Evolutionary conservation across 2,888 invertebrate species (phyloP).

Genomic region (Corbicula japonica): DNA sequence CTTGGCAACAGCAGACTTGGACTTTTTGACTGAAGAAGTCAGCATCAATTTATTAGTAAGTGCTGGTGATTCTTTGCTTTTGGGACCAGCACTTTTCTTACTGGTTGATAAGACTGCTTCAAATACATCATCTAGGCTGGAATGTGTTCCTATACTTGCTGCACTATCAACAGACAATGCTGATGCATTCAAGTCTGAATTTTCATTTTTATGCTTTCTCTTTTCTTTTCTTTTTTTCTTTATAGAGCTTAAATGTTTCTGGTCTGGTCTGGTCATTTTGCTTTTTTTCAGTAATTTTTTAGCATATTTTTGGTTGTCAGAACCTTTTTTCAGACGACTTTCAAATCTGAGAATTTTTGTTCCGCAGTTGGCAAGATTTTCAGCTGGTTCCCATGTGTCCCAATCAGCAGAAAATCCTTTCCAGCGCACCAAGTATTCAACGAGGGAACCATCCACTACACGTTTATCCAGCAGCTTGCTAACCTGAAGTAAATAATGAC

Average conservation of each 20-base stretch:
- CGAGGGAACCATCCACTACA: constrained; percentile 46
- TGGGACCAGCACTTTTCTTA: too few relatives aligned
- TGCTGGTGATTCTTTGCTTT: too few relatives aligned
- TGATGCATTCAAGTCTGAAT: too few relatives aligned
- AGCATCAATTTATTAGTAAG: too few relatives aligned
- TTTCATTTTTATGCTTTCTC: not conserved
- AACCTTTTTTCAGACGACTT: constrained; percentile 14
- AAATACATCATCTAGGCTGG: constrained; percentile 38
- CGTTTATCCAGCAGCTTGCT: constrained; percentile 70
- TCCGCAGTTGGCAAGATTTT: constrained; percentile 72
- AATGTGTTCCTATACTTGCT: not conserved
- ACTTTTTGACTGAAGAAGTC: too few relatives aligned
- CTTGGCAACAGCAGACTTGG: not conserved
- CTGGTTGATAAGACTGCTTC: constrained; percentile 32
- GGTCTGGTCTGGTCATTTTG: constrained; percentile 39
- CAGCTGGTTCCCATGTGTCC: constrained; percentile 83
- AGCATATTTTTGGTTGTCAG: constrained; percentile 28
- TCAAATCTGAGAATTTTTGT: constrained; percentile 71
- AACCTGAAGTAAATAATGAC: constrained; percentile 74
- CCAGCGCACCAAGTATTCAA: constrained; percentile 80
- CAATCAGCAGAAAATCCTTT: constrained; percentile 77
- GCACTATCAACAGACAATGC: too few relatives aligned
- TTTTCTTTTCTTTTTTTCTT: constrained; percentile 12
- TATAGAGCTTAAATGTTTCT: too few relatives aligned
- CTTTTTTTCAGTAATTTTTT: constrained; percentile 57